Base-by-base conservation (phyloP, 2,888 invertebrate species). In the Diaphora mendica region DNA sequence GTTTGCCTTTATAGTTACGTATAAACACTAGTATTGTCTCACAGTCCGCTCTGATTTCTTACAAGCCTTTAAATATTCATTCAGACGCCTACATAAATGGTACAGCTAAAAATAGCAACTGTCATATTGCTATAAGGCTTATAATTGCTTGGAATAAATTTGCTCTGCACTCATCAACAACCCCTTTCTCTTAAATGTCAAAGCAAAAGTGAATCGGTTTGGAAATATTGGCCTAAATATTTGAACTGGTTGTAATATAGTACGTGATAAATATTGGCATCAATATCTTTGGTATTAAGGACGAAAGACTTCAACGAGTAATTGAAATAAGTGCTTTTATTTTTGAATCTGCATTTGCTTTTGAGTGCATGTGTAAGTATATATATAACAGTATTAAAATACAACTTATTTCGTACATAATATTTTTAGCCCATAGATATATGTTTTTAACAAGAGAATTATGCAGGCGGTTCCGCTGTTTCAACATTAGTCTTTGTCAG, bases 191-290 rank as follows among this genome's bases (percentile, higher is more conserved):
- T 80, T 72, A 48, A 20, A 75, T 70, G 76, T 82, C 80, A 83
- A 80, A 82, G 80, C 79, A 83, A 82, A 83, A 84, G 84, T 82
- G 83, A 82, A 73, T 82, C 70, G 74, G 77, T 78, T 80, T 82
- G 79, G 84, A 82, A 82, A 77, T 75, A 85, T 83, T 82, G 87
- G 79, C 86, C 88, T 65, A 85, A 87, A 87, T 87, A 77, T 77
- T 77, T 64, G 77, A 73, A 85, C 86, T 82, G 84, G 85, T 87
- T 87, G 79, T 73, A 73, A 64, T 77, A 76, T 74, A 70, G 44
- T 70, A 72, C 74, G 72, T 74, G 75, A 80, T 79, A 74, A 74
- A 79, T 69, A 30, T 68, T 59, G 42, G 74, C 65, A 75, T 64
- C 55, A 64, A 74, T 64, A 73, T 39, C 42, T 62, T 59, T 35